These are phyloP conservation scores for Theristicus caerulescens DNA, from an alignment of 2,113 vertebrate species.

Conservation along the genomic window DNA sequence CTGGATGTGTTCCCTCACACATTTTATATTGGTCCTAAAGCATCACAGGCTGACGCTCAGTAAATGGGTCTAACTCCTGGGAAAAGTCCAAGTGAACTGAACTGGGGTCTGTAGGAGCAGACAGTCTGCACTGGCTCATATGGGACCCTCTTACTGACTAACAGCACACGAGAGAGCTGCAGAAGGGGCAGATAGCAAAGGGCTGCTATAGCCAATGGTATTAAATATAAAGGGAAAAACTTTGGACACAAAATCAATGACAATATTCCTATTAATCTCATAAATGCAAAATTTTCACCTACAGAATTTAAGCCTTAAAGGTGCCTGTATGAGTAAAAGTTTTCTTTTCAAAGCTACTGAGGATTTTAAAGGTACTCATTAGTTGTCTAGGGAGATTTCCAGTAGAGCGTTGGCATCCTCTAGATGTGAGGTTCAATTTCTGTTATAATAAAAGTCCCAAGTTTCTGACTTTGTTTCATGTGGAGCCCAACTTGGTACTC, in stretches of 20 bases:
- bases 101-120: background rate
- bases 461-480: background rate
- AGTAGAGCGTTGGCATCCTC: background rate
- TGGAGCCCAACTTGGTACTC: background rate
- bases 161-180: background rate
- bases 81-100: background rate
- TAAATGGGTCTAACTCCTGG: background rate
- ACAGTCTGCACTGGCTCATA: accelerated
- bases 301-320: background rate
- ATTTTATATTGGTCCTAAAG: background rate
- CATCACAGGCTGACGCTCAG: background rate
- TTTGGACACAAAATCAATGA: background rate
- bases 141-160: no score
- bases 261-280: background rate
- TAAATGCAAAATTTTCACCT: background rate
- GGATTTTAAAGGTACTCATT: background rate
- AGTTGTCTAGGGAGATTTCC: background rate
- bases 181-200: background rate
- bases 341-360: background rate
- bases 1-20: background rate
- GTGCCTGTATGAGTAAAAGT: background rate
- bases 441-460: background rate
- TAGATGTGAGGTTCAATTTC: background rate
- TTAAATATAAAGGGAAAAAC: background rate
- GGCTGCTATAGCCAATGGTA: background rate